Conservation (phyloP, 2,888 invertebrate genomes). For the Diarsia rubi region DNA sequence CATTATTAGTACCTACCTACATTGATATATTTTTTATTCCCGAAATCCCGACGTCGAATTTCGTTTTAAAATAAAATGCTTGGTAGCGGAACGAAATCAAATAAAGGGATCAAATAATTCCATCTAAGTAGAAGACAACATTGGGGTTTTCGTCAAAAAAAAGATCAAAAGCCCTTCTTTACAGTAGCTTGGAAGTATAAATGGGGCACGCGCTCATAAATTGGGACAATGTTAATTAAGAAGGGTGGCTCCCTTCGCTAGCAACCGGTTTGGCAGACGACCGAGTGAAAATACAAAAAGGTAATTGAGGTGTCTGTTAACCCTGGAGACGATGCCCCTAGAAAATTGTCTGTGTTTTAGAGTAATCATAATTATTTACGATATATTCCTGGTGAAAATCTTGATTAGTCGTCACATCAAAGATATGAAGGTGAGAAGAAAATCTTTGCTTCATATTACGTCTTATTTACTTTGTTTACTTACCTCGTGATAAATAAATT, state of each 20-base stretch:
- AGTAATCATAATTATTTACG: background rate
- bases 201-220: constrained; percentile 58
- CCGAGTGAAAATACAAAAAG: constrained; percentile 24
- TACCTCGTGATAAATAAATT: background rate
- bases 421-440: background rate
- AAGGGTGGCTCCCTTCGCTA: constrained; percentile 61
- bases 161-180: constrained; percentile 32
- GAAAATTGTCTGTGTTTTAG: background rate
- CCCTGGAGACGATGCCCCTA: constrained; percentile 25
- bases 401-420: background rate
- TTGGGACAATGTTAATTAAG: constrained; percentile 64
- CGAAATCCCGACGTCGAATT: background rate
- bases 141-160: constrained; percentile 10
- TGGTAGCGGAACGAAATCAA: constrained; percentile 6
- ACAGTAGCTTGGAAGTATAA: constrained; percentile 36
- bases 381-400: background rate
- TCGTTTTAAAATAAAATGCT: constrained; percentile 22
- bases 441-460: background rate
- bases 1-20: background rate
- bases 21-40: background rate
- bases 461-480: background rate
- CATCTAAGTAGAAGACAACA: constrained; percentile 23
- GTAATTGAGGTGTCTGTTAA: constrained; percentile 50
- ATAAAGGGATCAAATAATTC: constrained; percentile 13
- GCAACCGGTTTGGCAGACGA: constrained; percentile 46